Percentiles rank a stretch among this genome's conserved stretches.
Conservation (phyloP, 2,113 vertebrate species). For the Ibidorhyncha struthersii region DNA sequence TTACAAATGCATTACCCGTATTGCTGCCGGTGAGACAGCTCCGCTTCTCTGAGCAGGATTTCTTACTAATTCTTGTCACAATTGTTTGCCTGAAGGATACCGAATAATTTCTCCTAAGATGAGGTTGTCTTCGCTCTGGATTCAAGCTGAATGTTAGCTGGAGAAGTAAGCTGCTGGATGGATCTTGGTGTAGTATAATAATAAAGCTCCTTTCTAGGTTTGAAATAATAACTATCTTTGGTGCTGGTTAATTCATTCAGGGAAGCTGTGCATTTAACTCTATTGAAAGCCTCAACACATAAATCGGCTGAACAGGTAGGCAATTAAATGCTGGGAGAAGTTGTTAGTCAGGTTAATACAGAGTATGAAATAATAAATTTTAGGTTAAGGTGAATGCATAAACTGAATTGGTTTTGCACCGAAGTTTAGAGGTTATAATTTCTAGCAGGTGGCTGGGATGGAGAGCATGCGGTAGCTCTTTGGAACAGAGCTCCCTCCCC, state of each 20-base stretch:
- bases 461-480: neutral
- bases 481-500: neutral
- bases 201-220: slow-evolving; percentile 15
- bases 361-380: slow-evolving; percentile 57
- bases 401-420: slow-evolving; percentile 50
- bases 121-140: neutral
- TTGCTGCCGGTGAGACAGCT: slow-evolving; percentile 7
- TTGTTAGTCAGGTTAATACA: slow-evolving; percentile 1
- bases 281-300: slow-evolving; percentile 20
- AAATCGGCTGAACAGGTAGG: slow-evolving; percentile 34
- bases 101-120: slow-evolving; percentile 20
- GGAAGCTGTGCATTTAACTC: slow-evolving; percentile 36
- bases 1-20: neutral
- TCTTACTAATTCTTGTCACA: slow-evolving; percentile 43
- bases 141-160: neutral
- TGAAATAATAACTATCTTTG: slow-evolving; percentile 38
- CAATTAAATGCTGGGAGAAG: slow-evolving; percentile 47
- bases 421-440: slow-evolving; percentile 56
- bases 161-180: slow-evolving; percentile 14
- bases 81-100: slow-evolving; percentile 31
- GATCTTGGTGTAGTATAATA: neutral
- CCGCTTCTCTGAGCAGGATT: slow-evolving; percentile 2
- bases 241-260: slow-evolving; percentile 32
- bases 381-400: neutral
- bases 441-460: slow-evolving; percentile 63